Evolutionary conservation across 2,113 vertebrate genomes (phyloP), one percentile per base, ranked within the genome.

Genomic region (Sciurus niger): DNA sequence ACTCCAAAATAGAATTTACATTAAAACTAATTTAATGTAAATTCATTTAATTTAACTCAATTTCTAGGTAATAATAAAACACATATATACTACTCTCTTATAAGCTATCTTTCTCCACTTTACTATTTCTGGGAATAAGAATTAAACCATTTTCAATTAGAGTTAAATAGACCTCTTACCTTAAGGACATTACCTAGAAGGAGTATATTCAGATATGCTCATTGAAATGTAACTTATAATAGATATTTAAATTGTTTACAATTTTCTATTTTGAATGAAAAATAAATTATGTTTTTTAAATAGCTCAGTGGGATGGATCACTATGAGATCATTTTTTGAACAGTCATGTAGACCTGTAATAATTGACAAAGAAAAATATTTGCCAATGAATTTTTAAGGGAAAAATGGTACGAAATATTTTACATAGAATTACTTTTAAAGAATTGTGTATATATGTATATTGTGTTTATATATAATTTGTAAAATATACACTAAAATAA

Each of bases 391-490:
- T 90, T 10, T 87, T 60, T 70, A 92, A 82, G 40, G 40, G 6
- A 17, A 79, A 74, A 68, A 34, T 63, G 3, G 8, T 63, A 28
- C 24, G 25, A 63, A 63, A 10, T 91, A 68, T 30, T 79, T 86
- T 89, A 84, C 53, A 60, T 32, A 55, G 30, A 68, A 79, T 74
- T 95, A 89, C 34, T 74, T 85, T 90, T 77, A 37, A 78, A 67
- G 20, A 53, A 25, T 63, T 25, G 58, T 25, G 8, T 60, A 28
- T 28, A 76, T 14, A 46, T 63, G 24, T 40, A 24, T 60, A 32
- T 16, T 53, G 7, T 55, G 0, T 90, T 63, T 90, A 32, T 79
- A 58, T 60, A 34, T 77, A 48, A 14, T 37, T 78, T 51, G 8
- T 25, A 51, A 85, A 2, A 79, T 40, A 43, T 43, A n/a, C 1